Evolutionary conservation across 2,113 vertebrate genomes (phyloP).

Genomic region (Oxyura jamaicensis): DNA sequence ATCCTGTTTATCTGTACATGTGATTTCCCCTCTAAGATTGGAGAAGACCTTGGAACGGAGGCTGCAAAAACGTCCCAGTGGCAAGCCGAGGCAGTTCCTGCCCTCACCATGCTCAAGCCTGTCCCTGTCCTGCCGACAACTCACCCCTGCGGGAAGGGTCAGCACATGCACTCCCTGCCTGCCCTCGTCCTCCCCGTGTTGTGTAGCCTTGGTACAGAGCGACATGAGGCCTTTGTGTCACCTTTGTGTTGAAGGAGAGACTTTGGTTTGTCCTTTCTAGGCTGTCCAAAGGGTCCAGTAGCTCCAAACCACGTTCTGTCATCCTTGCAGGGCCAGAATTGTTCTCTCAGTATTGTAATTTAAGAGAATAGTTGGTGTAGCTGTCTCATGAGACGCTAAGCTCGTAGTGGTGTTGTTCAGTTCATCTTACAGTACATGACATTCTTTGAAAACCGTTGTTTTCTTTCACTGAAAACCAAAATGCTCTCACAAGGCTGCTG

Average conservation of each 20-base stretch:
- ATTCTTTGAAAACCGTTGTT: neutral
- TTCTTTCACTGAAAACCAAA: neutral
- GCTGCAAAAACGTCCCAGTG: accelerated
- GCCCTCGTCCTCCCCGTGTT: neutral
- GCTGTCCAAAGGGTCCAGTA: neutral
- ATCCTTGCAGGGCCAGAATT: neutral
- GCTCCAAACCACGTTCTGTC: neutral
- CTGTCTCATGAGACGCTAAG: neutral
- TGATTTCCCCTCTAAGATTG: neutral
- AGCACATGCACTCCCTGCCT: neutral
- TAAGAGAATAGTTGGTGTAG: too few species aligned
- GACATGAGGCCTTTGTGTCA: neutral
- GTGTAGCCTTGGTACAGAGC: neutral
- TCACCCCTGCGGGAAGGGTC: neutral
- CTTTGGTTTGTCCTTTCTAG: neutral
- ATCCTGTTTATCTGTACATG: neutral
- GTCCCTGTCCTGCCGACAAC: neutral
- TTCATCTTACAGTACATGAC: neutral
- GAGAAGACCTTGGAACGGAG: neutral
- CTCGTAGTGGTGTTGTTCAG: neutral
- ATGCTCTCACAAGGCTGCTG: neutral
- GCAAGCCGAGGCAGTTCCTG: neutral
- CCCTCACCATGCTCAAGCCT: neutral
- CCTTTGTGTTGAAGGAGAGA: neutral
- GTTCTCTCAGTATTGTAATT: too few species aligned